Percentiles rank a stretch among this genome's conserved stretches.
Evolutionary conservation across 2,888 invertebrate species (phyloP).

Genomic region (Melinopterus prodromus): DNA sequence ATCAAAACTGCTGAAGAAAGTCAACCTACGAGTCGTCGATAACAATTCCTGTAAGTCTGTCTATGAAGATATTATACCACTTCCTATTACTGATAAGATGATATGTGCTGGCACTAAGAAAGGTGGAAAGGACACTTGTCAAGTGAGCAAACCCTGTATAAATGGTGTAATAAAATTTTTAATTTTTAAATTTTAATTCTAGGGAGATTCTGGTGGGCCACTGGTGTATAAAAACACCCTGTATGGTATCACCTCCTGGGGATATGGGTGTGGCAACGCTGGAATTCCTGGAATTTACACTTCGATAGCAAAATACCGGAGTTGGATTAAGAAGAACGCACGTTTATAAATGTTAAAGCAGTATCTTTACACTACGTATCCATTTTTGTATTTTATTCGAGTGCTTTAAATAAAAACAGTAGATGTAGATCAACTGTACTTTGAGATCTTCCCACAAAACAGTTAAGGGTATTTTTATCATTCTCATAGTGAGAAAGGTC

Average conservation of each 20-base stretch:
- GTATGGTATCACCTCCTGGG: not conserved
- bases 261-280: not conserved
- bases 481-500: no score
- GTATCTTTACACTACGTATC: not conserved
- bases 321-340: not conserved
- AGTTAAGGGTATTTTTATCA: no score
- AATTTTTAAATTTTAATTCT: not conserved
- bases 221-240: not conserved
- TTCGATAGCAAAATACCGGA: not conserved
- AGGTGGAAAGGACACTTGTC: not conserved
- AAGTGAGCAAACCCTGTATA: not conserved
- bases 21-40: not conserved
- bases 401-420: not conserved
- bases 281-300: not conserved
- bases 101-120: not conserved
- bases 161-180: no score
- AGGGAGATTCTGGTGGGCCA: not conserved
- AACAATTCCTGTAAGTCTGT: not conserved
- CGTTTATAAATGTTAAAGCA: not conserved
- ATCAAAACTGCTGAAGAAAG: not conserved
- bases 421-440: not conserved
- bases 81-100: not conserved
- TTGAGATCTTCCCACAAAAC: not conserved
- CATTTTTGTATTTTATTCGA: not conserved
- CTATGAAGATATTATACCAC: not conserved